These are phyloP conservation scores for Meles meles DNA, from an alignment of 2,113 vertebrate species.

Conservation along the genomic window DNA sequence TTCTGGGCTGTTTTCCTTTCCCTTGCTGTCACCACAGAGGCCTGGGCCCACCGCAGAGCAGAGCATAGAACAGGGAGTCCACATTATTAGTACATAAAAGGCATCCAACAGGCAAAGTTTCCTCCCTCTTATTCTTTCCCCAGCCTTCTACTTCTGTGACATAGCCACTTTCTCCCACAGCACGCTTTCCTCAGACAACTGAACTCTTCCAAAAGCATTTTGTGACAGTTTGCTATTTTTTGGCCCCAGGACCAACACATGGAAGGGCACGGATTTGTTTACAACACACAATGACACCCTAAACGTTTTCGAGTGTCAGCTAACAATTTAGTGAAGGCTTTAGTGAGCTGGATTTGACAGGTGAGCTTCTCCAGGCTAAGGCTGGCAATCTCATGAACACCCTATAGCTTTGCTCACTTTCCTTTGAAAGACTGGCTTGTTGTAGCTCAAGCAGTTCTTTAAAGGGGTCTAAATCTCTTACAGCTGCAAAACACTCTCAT, in stretches of 20 bases:
- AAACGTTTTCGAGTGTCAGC: not conserved
- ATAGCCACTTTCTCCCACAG: not conserved
- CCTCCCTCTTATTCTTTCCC: not conserved
- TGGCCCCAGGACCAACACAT: not conserved
- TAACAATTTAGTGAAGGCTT: not conserved
- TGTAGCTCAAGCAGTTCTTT: constrained; percentile 64
- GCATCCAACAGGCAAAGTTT: not conserved
- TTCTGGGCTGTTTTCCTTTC: not conserved
- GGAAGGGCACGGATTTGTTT: not conserved
- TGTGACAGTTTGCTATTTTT: not conserved
- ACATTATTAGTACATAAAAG: not conserved
- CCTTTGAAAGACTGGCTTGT: constrained; percentile 31
- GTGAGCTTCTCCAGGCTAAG: not conserved
- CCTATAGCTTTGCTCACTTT: not conserved
- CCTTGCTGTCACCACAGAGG: not conserved
- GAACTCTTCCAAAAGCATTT: not conserved
- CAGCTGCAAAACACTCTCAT: constrained; percentile 72
- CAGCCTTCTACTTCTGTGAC: not conserved
- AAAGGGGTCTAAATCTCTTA: constrained; percentile 46
- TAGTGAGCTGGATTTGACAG: not conserved
- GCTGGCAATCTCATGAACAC: not conserved
- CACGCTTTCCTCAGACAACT: not conserved
- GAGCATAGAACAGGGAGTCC: not conserved
- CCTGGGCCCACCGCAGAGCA: not conserved
- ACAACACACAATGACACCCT: not conserved